These are phyloP conservation scores for Deilephila porcellus DNA, from an alignment of 2,888 invertebrate species.

Conservation along the genomic window DNA sequence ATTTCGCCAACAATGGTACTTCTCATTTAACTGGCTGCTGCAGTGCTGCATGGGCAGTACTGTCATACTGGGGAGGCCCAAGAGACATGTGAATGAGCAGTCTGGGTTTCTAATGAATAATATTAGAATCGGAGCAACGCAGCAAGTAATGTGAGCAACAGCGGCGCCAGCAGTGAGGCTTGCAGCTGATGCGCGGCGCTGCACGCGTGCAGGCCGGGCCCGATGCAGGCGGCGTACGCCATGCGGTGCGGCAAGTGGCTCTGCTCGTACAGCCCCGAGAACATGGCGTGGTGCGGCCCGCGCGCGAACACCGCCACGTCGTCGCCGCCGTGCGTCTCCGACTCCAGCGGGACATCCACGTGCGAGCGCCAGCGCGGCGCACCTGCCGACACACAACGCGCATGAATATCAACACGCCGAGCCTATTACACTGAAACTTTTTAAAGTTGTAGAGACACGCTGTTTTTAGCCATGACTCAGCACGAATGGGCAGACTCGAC, in stretches of 20 bases:
- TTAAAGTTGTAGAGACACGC: too few relatives aligned
- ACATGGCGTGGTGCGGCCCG: slow-evolving; percentile 90
- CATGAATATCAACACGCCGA: background rate
- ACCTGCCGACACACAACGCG: slow-evolving; percentile 40
- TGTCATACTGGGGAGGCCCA: too few relatives aligned
- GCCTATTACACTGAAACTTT: background rate
- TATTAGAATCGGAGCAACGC: background rate
- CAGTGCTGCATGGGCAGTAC: too few relatives aligned
- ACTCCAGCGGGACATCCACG: slow-evolving; percentile 81
- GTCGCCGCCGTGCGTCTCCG: slow-evolving; percentile 91
- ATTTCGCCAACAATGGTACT: too few relatives aligned
- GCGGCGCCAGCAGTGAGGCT: background rate
- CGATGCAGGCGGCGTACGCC: slow-evolving; percentile 89
- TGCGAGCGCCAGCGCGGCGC: slow-evolving; percentile 54
- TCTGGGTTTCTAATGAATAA: too few relatives aligned
- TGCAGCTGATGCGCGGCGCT: slow-evolving; percentile 34
- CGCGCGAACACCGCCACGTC: slow-evolving; percentile 90
- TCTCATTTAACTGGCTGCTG: too few relatives aligned
- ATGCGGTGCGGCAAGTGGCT: slow-evolving; percentile 90
- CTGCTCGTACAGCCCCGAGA: slow-evolving; percentile 91
- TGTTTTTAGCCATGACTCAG: too few relatives aligned
- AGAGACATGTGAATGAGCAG: too few relatives aligned
- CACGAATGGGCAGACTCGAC: too few relatives aligned
- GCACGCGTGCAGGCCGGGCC: slow-evolving; percentile 77
- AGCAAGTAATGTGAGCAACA: slow-evolving; percentile 20